Evolutionary conservation across 2,888 invertebrate species (phyloP).

Genomic region (Rhagium mordax): DNA sequence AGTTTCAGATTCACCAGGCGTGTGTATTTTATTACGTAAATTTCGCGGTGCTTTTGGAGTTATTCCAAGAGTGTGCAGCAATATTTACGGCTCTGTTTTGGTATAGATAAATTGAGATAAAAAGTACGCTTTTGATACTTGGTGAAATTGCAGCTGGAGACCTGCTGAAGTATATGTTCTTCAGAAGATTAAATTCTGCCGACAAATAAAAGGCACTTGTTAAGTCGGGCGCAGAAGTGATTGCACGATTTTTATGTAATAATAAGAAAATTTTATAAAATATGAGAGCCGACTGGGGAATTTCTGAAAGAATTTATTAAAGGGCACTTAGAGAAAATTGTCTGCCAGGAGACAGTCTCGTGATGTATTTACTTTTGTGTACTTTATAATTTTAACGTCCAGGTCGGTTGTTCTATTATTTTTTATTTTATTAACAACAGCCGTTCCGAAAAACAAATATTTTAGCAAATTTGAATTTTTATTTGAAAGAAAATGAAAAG

Average conservation of each 20-base stretch:
- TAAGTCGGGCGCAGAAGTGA: slow-evolving; percentile 9
- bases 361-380: background rate
- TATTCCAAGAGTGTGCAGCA: slow-evolving; percentile 26
- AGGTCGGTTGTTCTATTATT: background rate
- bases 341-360: background rate
- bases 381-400: background rate
- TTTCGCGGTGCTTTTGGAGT: slow-evolving; percentile 25
- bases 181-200: slow-evolving; percentile 30
- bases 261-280: slow-evolving; percentile 20
- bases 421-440: background rate
- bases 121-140: slow-evolving; percentile 24
- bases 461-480: too few relatives aligned
- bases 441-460: too few relatives aligned
- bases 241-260: slow-evolving; percentile 23
- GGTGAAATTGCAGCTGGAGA: slow-evolving; percentile 25
- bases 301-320: slow-evolving; percentile 4
- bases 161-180: slow-evolving; percentile 23
- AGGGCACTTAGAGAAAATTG: background rate
- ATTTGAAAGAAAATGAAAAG: too few relatives aligned
- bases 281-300: background rate
- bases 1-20: slow-evolving; percentile 28
- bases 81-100: slow-evolving; percentile 21
- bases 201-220: slow-evolving; percentile 36
- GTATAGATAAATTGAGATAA: slow-evolving; percentile 29
- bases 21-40: slow-evolving; percentile 35